Conservation (phyloP, 2,113 vertebrate species). For the Stegostoma tigrinum region DNA sequence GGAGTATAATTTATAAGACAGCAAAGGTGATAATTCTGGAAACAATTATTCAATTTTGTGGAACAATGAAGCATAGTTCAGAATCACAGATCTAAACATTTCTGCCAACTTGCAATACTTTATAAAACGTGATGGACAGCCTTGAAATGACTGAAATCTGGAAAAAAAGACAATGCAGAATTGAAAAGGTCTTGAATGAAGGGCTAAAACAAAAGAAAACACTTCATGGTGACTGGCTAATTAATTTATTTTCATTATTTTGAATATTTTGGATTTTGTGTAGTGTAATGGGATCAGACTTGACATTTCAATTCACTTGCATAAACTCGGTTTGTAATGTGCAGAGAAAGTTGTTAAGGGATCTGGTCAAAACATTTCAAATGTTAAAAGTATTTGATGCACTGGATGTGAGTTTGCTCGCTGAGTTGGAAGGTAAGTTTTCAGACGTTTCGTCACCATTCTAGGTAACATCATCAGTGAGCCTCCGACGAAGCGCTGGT, state of each 20-base stretch:
- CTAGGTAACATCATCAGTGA: too few species aligned
- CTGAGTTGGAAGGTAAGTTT: too few species aligned
- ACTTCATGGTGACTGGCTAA: not conserved
- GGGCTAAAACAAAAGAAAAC: not conserved
- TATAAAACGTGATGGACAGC: not conserved
- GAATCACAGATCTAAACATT: not conserved
- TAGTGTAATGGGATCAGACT: not conserved
- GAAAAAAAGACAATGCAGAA: not conserved
- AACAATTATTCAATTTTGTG: not conserved
- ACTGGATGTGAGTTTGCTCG: too few species aligned
- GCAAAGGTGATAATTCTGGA: not conserved
- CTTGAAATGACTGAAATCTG: not conserved
- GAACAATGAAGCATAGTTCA: not conserved
- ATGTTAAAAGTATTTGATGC: not conserved
- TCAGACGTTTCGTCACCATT: too few species aligned
- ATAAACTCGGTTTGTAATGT: not conserved
- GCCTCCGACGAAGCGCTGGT: too few species aligned
- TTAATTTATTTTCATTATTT: conserved; percentile 11
- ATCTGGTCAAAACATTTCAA: not conserved
- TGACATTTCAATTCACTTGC: not conserved
- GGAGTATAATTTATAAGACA: not conserved
- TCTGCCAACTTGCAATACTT: not conserved
- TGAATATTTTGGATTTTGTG: not conserved
- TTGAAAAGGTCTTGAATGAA: not conserved
- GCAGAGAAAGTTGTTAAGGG: too few species aligned